Base-by-base conservation (phyloP, 1,140 invertebrate genomes). In the Cataglyphis hispanica region DNA sequence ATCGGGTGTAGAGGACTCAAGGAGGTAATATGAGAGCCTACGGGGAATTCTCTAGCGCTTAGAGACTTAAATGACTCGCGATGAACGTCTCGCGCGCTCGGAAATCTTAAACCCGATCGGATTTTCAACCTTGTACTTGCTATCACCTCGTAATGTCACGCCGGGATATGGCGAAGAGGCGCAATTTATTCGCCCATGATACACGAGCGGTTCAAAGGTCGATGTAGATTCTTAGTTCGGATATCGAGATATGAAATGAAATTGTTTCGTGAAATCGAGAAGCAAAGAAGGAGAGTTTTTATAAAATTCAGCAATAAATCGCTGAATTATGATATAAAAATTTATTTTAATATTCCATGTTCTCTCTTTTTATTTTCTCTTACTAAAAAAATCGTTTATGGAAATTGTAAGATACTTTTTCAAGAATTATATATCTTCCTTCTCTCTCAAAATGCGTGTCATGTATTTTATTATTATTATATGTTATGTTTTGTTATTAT, bases 101-200 rank as follows among this genome's bases (percentile, higher is more conserved):
- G 89, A 90, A 89, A 90, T 90, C 58, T 86, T 87, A 89, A 90
- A 90, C 87, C 87, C 58, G 74, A 81, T 74, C 87, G 61, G 77
- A 25, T 89, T 90, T 81, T 72, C 80, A 87, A 83, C 40, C 85
- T 89, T 85, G 87, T 86, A 81, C 80, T 75, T 80, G 74, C 61
- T 78, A 85, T 88, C 87, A 76, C 85, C 64, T 86, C 72, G 72
- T 84, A 77, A 83, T 69, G 78, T 84, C 34, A 13, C n/a, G 37
- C 10, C 64, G 31, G 4, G 2, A 31, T 43, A 34, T 8, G 63
- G 63, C 43, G 43, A 80, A 80, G 37, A 37, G 27, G 31, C 63
- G 6, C 22, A 46, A 50, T 19, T 34, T 19, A 19, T 5, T 56
- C 34, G 19, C 6, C 10, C 43, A 80, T 58, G 16, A 69, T 80